Evolutionary conservation across 1,140 invertebrate genomes (phyloP), one percentile per base, ranked within the genome.

Genomic region (Agraylea sexmaculata): DNA sequence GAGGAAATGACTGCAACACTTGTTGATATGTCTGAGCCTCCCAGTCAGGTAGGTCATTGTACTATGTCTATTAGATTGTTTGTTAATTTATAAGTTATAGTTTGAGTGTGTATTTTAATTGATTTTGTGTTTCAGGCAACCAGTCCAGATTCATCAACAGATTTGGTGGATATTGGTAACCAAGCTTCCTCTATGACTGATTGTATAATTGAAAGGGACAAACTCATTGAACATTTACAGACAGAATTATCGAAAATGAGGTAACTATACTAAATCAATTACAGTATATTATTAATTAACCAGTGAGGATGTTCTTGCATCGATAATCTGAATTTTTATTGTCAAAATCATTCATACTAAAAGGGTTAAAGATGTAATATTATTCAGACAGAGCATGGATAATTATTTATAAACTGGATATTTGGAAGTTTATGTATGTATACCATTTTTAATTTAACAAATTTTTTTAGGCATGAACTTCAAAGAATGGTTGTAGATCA

Each of bases 161-260:
- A 66, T 16, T 46, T 53, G 18, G 43, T 55, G 10, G 62, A 66
- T 10, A 49, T 51, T 6, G 53, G 58, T 19, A 36, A 57, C 8
- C 51, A 59, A 8, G 53, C 59, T 5, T 59, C 57, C 1, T 57
- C 58, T 16, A 55, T 58, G 4, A 28, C 41, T 37, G 55, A 62
- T 48, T 54, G 71, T 1, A 52, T 77, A 11, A 51, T 68, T 2
- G 74, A 77, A 50, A 59, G 87, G 46, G 87, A 91, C 57, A 71
- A 77, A 46, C 64, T 91, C n/a, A 90, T 92, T 51, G 78, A 85
- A 42, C 78, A 88, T 55, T 66, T 91, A 21, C 77, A 80, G 51
- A 71, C 74, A 56, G 83, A 88, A 60, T 78, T 77, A 47, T 70
- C 68, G 38, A 66, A 71, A 47, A 71, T 77, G 52, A 68, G 77